Base-by-base conservation (phyloP, 23 tunicate genomes). In the Styela clava region DNA sequence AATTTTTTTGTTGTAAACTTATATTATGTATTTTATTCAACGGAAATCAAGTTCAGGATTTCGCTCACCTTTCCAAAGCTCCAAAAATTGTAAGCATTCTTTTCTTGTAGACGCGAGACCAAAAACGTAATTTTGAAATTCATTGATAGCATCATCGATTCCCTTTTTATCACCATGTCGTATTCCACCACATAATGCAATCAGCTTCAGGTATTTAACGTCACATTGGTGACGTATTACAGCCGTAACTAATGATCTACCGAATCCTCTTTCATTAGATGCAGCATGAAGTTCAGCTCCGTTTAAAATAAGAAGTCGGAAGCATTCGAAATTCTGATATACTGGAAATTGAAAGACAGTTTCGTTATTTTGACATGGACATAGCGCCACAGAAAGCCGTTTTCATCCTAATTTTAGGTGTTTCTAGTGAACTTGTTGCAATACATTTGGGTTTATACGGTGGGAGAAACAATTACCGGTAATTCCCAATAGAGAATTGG, bases 241-340 rank as follows among this genome's bases (percentile, higher is more conserved):
- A 3, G 80, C 94, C n/a, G 34, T 85, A 2, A 88, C 56, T 0
- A 87, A 72, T 31, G 86, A 35, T 31, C 72, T 61, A 23, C 67
- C 37, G 19, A 37, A 25, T 34, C 79, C 73, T n/a, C 56, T 52
- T 5, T 82, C 82, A 64, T 69, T 80, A 5, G 64, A 19, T n/a
- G 79, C 33, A 33, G 79, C 68, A 29, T 89, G 91, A 20, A 87
- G 69, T 31, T 84, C 89, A 7, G 98, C 98, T 31, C 98, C 98
- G 2, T 86, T 87, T 29, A 35, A 28, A 24, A 93, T 83, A 16
- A 93, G 77, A 9, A 79, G 89, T 51, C 81, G 78, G 52, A 93
- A 93, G 69, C 98, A 93, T 61, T 93, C 93, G 78, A 52, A 93
- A 83, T 93, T 92, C 20, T 73, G 85, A 33, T 93, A 93, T 2